Conservation (phyloP, 2,113 vertebrate genomes). For the Tragelaphus scriptus region DNA sequence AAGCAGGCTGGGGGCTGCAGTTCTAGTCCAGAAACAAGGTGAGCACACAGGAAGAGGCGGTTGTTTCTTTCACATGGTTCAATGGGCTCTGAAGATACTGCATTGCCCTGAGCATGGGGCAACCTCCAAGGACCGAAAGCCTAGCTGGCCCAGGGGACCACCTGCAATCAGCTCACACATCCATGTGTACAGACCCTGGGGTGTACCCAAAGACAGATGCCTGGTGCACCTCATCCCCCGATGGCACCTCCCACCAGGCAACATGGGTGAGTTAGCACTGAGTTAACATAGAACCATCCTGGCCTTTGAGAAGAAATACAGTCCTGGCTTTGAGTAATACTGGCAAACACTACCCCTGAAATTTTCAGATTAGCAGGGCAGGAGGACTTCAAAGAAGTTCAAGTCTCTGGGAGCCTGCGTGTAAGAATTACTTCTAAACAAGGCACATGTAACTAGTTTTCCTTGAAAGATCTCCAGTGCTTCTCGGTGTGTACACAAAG, state of each 20-base stretch:
- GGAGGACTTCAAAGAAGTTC: no score
- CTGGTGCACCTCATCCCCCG: rapidly evolving
- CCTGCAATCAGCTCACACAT: background rate
- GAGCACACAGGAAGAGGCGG: rapidly evolving
- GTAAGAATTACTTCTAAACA: background rate
- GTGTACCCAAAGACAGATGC: no score
- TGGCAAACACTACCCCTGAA: background rate
- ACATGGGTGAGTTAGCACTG: rapidly evolving
- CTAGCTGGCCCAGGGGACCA: background rate
- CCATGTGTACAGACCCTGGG: rapidly evolving
- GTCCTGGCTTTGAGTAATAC: background rate
- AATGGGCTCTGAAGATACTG: background rate
- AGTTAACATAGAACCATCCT: background rate
- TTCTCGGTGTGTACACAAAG: background rate
- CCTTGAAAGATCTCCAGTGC: background rate
- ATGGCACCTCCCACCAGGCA: background rate
- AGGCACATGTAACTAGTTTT: background rate
- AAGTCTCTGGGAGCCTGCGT: background rate
- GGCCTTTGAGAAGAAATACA: background rate
- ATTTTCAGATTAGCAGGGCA: background rate
- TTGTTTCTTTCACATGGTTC: background rate
- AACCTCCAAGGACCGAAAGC: background rate
- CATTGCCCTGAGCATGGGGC: rapidly evolving
- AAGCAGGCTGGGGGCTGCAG: no score
- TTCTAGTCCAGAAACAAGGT: background rate